These are phyloP conservation scores for Hiodon alosoides DNA, from an alignment of 2,113 vertebrate species.

Conservation along the genomic window DNA sequence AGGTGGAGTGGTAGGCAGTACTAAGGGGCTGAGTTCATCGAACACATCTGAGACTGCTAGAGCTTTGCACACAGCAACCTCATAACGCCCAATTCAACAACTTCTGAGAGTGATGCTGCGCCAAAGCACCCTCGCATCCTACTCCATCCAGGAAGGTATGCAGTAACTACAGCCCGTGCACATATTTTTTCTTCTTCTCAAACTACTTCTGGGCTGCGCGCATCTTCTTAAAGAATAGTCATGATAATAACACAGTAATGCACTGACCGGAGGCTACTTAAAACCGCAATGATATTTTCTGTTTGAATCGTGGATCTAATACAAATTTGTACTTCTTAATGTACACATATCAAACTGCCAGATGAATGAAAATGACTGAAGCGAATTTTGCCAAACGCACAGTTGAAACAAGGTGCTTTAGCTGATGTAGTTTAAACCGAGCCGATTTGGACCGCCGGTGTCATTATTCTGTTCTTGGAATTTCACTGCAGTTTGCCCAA, in stretches of 20 bases:
- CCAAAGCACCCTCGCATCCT: conserved; percentile 63
- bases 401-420: conserved; percentile 28
- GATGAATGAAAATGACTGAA: conserved; percentile 8
- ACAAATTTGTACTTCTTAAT: conserved; percentile 10
- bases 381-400: neutral
- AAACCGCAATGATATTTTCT: conserved; percentile 2
- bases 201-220: neutral
- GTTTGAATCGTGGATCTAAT: conserved; percentile 19
- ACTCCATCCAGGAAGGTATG: conserved; percentile 53
- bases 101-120: conserved; percentile 67
- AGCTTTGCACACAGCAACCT: conserved; percentile 62
- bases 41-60: conserved; percentile 68
- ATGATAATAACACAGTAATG: conserved; percentile 8
- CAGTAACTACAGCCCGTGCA: conserved; percentile 46
- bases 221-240: neutral
- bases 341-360: neutral
- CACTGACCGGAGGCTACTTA: neutral
- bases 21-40: conserved; percentile 65
- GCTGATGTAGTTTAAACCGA: neutral
- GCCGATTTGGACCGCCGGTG: conserved; percentile 51
- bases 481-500: conserved; percentile 44
- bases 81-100: conserved; percentile 56
- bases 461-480: conserved; percentile 51
- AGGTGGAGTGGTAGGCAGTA: conserved; percentile 62
- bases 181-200: conserved; percentile 25